Evolutionary conservation across 2,888 invertebrate genomes (phyloP), one percentile per base, ranked within the genome.

Genomic region (Beris chalybata): DNA sequence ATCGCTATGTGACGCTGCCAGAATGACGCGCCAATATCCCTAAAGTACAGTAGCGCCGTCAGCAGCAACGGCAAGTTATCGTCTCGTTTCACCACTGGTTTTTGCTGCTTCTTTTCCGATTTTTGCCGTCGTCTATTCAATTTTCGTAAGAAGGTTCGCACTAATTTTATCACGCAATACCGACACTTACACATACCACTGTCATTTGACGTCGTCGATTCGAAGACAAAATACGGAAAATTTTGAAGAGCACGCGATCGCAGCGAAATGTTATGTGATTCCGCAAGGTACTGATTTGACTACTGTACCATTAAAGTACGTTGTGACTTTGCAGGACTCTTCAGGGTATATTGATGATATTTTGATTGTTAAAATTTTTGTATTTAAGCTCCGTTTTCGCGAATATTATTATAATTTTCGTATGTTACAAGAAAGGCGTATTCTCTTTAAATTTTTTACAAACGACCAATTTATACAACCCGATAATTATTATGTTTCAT

Each of bases 1-100:
- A 71, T 73, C 73, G 68, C 71, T 72, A 74, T 78, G 77, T 76
- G 78, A 79, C 78, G 80, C 78, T 78, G 80, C 80, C 80, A 80
- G 79, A 79, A 79, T 81, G 80, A 80, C 77, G 72, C 74, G 73
- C 75, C 75, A 71, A 71, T 22, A 29, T 65, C 32, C 11, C 15
- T 32, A 38, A 2, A 15, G 44, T 43, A 30, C n/a, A n/a, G 11
- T 13, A 44, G 63, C 30, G 68, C 67, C 70, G 69, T 70, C 70
- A 67, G 66, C 69, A 61, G 65, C 59, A 58, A 63, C 5, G 12
- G 22, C 29, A 53, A 53, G 29, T 31, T 48, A 32, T 57, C 56
- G 65, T 68, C 64, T 61, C 67, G 61, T n/a, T 22, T 31, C 32
- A 15, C 12, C 50, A 50, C 43, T 29, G 12, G 15, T 12, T 66